Base-by-base conservation (phyloP, 2,888 invertebrate genomes). In the Trypoxylon attenuatum region DNA sequence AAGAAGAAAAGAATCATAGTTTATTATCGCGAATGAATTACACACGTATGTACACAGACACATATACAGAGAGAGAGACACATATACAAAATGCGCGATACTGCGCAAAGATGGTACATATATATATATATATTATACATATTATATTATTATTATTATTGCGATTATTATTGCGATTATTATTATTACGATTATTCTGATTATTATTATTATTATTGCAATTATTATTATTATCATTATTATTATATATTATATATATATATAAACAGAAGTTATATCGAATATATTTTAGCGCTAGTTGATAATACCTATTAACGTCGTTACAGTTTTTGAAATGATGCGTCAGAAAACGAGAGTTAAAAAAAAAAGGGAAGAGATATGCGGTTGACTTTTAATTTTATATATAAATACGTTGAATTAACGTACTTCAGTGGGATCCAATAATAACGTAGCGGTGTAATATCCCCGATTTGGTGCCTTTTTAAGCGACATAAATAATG, bases 381-480 rank as follows among this genome's bases (percentile, higher is more conserved):
- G 73, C 64, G 73, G 72, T 82, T 77, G 79, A 77, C 70, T 81
- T 82, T 82, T 82, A 81, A 84, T 85, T 84, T 83, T 85, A 80
- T 84, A 82, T 77, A 73, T n/a, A 65, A 65, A 73, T 73, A 71
- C 76, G 78, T 81, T 81, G 78, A 84, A 81, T 80, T 78, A 76
- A 79, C 74, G 80, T 81, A 82, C 72, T 81, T 79, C 78, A 77
- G 79, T 76, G 84, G 84, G 84, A 84, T 80, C 74, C 76, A 79
- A 76, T 79, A 78, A 74, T 67, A 60, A 54, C 60, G 57, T 67
- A 73, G 75, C 58, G 69, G 61, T 68, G 65, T 74, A 80, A 84
- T n/a, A n/a, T 85, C 84, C 86, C 85, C 83, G 76, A 81, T 86
- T 86, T 82, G 86, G 86, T 86, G 86, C 86, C 86, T 86, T 86